phyloP scores from a whole-genome alignment of 92 coral and sea anemone species.

The Plumapathes pennacea region DNA sequence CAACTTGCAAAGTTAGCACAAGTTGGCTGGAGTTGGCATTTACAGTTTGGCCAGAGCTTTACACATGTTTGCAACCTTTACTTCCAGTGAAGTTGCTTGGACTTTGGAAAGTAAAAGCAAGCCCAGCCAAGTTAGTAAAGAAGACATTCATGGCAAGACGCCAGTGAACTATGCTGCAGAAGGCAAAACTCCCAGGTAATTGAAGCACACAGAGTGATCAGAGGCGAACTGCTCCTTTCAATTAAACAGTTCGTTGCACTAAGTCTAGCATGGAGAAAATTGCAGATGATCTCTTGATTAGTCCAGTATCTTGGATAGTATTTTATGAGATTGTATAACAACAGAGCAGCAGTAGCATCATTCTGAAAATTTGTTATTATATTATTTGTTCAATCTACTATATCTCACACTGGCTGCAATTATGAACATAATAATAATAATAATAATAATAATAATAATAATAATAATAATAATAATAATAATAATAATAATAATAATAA shows the following conservation, averaged over 20 bases:
- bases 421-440: no score
- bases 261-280: background rate
- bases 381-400: no score
- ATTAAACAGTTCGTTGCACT: background rate
- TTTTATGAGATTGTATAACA: no score
- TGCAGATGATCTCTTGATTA: background rate
- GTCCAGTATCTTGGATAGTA: no score
- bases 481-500: no score
- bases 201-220: background rate
- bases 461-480: no score
- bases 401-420: no score
- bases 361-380: no score
- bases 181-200: conserved; percentile 59
- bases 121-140: conserved; percentile 53
- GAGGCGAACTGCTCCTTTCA: background rate
- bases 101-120: conserved; percentile 72
- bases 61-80: background rate
- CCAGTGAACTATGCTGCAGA: conserved; percentile 81
- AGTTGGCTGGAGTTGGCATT: no score
- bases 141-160: conserved; percentile 75
- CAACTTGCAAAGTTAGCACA: no score
- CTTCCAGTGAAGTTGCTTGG: conserved; percentile 82
- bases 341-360: no score
- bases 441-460: no score
- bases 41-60: conserved; percentile 1